These are phyloP conservation scores for Stomorhina lunata DNA, from an alignment of 2,888 invertebrate genomes.

Conservation along the genomic window DNA sequence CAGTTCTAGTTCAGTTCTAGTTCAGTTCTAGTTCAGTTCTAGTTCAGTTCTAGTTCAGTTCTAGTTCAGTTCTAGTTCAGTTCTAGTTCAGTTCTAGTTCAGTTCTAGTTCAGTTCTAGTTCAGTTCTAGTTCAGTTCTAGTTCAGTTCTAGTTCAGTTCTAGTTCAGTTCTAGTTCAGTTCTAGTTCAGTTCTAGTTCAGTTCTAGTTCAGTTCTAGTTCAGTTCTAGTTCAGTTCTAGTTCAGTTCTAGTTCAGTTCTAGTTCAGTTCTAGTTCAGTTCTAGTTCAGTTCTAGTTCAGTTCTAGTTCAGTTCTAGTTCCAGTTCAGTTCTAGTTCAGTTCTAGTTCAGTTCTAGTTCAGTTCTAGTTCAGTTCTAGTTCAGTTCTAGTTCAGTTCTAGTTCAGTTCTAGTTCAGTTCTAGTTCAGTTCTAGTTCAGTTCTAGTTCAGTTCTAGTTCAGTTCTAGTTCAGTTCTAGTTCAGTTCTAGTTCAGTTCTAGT, in stretches of 20 bases:
- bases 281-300: too few relatives aligned
- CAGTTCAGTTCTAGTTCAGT: background rate
- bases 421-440: background rate
- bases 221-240: background rate
- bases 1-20: background rate
- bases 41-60: background rate
- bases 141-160: background rate
- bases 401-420: background rate
- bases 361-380: background rate
- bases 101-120: background rate
- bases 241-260: background rate
- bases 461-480: background rate
- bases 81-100: background rate
- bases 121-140: background rate
- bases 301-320: too few relatives aligned
- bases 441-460: background rate
- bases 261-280: background rate
- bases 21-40: background rate
- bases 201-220: background rate
- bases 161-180: background rate
- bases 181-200: background rate
- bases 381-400: background rate
- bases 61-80: background rate
- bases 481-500: background rate
- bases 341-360: background rate